phyloP scores from a whole-genome alignment of 1,140 invertebrate species.

The Pantala flavescens region DNA sequence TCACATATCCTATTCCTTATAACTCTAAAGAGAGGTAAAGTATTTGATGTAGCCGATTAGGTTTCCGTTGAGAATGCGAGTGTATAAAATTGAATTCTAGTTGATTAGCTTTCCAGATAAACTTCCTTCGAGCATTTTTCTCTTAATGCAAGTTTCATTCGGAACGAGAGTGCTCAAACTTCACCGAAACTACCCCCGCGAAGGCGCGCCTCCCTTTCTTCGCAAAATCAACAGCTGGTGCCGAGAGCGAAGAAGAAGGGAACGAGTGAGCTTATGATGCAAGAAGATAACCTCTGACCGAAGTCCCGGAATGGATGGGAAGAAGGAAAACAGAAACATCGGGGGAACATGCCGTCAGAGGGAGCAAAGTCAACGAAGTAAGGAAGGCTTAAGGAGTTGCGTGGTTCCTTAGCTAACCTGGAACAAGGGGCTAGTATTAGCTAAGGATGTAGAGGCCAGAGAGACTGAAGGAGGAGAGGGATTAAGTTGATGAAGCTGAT shows the following conservation, averaged over 20 bases:
- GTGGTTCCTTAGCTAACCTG: background rate
- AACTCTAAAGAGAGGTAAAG: no score
- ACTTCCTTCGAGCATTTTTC: no score
- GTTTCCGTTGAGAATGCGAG: no score
- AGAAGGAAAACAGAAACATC: slow-evolving; percentile 9
- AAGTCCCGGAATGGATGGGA: background rate
- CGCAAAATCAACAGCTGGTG: background rate
- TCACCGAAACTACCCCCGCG: no score
- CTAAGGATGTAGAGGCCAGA: background rate
- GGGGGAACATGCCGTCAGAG: background rate
- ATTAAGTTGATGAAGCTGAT: no score
- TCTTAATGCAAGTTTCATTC: no score
- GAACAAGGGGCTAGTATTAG: slow-evolving; percentile 3
- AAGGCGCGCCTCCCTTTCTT: no score
- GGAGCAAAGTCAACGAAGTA: background rate
- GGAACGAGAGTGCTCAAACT: no score
- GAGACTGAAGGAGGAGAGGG: background rate
- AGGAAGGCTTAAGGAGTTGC: slow-evolving; percentile 3
- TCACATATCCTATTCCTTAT: no score
- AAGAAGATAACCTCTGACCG: background rate
- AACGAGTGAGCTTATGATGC: background rate
- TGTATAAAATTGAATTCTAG: no score
- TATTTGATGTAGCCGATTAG: no score
- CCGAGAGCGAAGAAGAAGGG: background rate
- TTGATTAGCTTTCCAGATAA: no score